Conservation (phyloP, 2,888 invertebrate species). For the Chromoteleia sp. region DNA sequence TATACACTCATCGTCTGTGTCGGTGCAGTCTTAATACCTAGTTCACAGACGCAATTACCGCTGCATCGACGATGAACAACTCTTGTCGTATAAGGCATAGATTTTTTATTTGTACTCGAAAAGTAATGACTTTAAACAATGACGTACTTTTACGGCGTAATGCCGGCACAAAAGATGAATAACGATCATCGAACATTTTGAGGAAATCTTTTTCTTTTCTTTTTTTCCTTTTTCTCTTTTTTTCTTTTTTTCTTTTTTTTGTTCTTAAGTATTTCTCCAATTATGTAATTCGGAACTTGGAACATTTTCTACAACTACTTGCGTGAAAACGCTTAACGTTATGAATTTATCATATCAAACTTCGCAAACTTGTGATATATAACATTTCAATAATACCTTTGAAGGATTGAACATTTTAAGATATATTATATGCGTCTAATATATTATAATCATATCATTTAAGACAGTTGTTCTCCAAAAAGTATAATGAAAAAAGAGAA, state of each 20-base stretch:
- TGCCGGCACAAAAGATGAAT: slow-evolving; percentile 40
- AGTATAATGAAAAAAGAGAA: no score
- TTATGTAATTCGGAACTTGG: slow-evolving; percentile 11
- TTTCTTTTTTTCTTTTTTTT: neutral
- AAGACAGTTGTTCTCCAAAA: no score
- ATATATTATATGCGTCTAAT: no score
- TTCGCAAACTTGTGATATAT: no score
- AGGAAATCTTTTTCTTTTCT: slow-evolving; percentile 7
- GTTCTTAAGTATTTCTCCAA: neutral
- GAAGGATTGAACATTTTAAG: no score
- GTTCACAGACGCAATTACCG: slow-evolving; percentile 69
- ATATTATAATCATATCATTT: no score
- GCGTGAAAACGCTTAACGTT: no score
- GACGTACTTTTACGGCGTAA: slow-evolving; percentile 38
- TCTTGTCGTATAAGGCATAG: slow-evolving; percentile 63
- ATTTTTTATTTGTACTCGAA: slow-evolving; percentile 60
- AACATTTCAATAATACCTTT: no score
- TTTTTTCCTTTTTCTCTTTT: no score
- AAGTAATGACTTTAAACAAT: slow-evolving; percentile 61
- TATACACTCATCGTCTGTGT: slow-evolving; percentile 69
- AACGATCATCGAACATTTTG: slow-evolving; percentile 22
- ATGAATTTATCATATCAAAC: no score
- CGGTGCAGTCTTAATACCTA: slow-evolving; percentile 65
- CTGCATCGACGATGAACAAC: slow-evolving; percentile 61
- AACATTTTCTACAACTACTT: neutral